Percentiles rank a stretch among this genome's conserved stretches.
Evolutionary conservation across 1,140 invertebrate genomes (phyloP).

Genomic region (Drosophila nigromelanica): DNA sequence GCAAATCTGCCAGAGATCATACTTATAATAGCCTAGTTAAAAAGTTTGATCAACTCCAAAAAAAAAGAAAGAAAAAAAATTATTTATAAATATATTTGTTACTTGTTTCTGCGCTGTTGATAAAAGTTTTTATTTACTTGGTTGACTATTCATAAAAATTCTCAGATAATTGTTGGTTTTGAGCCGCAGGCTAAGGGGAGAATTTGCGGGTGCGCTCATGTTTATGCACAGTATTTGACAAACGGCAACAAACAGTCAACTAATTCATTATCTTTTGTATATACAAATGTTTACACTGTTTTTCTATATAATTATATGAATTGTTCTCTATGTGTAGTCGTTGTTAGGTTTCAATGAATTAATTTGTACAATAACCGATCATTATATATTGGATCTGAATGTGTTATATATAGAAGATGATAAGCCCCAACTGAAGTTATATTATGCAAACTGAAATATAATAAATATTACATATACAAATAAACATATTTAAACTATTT

Average conservation of each 20-base stretch:
- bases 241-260: slow-evolving; percentile 42
- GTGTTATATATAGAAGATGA: slow-evolving; percentile 28
- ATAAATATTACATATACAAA: slow-evolving; percentile 40
- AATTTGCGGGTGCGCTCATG: slow-evolving; percentile 26
- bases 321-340: slow-evolving; percentile 77
- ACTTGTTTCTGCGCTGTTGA: slow-evolving; percentile 70
- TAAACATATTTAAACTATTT: slow-evolving; percentile 44
- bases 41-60: slow-evolving; percentile 45
- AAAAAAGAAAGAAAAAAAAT: slow-evolving; percentile 23
- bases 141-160: slow-evolving; percentile 65
- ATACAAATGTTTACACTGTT: slow-evolving; percentile 62
- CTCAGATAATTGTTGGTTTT: slow-evolving; percentile 49
- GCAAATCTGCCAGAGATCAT: slow-evolving; percentile 44
- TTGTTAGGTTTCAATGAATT: slow-evolving; percentile 62
- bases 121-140: slow-evolving; percentile 65
- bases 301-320: slow-evolving; percentile 46
- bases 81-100: slow-evolving; percentile 64
- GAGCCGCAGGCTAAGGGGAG: slow-evolving; percentile 21
- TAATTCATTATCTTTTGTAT: slow-evolving; percentile 64
- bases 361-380: slow-evolving; percentile 51
- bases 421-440: slow-evolving; percentile 16
- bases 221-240: slow-evolving; percentile 65
- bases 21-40: slow-evolving; percentile 51
- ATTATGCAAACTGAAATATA: slow-evolving; percentile 53
- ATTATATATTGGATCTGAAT: slow-evolving; percentile 35